Percentiles rank a stretch among this genome's conserved stretches.
These are phyloP conservation scores for Pseudorasbora parva DNA, from an alignment of 2,113 vertebrate genomes.

Conservation along the genomic window DNA sequence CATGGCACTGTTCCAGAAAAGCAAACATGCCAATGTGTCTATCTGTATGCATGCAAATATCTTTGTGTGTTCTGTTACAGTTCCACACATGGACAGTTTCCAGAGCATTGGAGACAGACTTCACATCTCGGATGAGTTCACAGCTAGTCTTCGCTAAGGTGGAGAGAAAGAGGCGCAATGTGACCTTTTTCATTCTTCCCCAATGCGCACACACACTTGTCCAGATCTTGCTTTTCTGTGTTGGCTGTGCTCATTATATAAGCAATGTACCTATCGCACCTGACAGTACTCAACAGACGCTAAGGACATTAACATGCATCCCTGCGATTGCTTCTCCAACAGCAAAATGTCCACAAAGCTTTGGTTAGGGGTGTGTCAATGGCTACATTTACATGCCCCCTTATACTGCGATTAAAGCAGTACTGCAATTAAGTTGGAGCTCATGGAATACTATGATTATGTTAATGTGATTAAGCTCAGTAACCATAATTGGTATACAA, in stretches of 20 bases:
- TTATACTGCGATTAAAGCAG: background rate
- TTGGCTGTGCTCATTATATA: conserved; percentile 61
- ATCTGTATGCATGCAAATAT: conserved; percentile 38
- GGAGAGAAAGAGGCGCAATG: conserved; percentile 54
- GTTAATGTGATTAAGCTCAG: background rate
- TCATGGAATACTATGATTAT: conserved; percentile 22
- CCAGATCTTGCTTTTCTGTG: conserved; percentile 16
- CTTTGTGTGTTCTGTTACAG: conserved; percentile 21
- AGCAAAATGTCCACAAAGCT: conserved; percentile 13
- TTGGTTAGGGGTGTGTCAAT: conserved; percentile 14
- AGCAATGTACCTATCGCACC: conserved; percentile 55
- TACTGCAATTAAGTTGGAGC: conserved; percentile 1
- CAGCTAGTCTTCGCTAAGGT: conserved; percentile 23
- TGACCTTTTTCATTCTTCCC: conserved; percentile 61
- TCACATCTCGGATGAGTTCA: conserved; percentile 44
- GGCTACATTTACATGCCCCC: background rate
- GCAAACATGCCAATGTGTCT: conserved; percentile 40
- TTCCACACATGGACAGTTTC: conserved; percentile 41
- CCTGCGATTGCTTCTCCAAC: background rate
- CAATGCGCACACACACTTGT: background rate
- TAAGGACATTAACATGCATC: conserved; percentile 49
- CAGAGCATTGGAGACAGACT: conserved; percentile 21
- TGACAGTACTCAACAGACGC: conserved; percentile 57
- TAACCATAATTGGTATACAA: conserved; percentile 9
- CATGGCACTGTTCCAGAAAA: conserved; percentile 52